These are phyloP conservation scores for Orientallactaga bullata DNA, from an alignment of 2,113 vertebrate species.

Conservation along the genomic window DNA sequence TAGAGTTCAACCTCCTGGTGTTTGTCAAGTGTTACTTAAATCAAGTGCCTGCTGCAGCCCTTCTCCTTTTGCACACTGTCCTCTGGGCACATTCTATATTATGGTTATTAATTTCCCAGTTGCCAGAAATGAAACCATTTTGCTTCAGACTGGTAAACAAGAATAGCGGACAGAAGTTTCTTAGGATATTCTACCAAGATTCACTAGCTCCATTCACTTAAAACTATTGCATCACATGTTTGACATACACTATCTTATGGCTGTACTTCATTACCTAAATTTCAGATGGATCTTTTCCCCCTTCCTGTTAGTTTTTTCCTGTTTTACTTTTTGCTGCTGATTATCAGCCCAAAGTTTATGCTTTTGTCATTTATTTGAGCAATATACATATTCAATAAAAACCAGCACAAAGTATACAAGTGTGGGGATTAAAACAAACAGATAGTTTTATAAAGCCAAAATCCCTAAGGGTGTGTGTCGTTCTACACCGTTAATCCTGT, in stretches of 20 bases:
- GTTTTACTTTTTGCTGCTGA: background rate
- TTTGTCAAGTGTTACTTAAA: background rate
- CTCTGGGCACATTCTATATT: background rate
- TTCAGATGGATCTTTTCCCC: too few relatives aligned
- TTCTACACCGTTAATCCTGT: too few relatives aligned
- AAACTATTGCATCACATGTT: background rate
- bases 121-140: constrained; percentile 19
- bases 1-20: background rate
- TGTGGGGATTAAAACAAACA: too few relatives aligned
- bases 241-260: background rate
- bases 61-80: background rate
- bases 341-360: background rate
- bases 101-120: background rate
- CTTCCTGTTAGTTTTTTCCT: background rate
- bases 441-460: too few relatives aligned
- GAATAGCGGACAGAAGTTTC: background rate
- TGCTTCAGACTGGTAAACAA: background rate
- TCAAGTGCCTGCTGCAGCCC: background rate
- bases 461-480: too few relatives aligned
- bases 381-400: too few relatives aligned
- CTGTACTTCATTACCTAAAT: background rate
- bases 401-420: too few relatives aligned
- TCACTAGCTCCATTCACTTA: background rate
- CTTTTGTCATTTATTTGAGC: background rate
- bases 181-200: background rate